A percentile compares a stretch with the other conserved stretches of the same genome.
phyloP scores from a whole-genome alignment of 2,888 invertebrate genomes.

The Eledona agricola region DNA sequence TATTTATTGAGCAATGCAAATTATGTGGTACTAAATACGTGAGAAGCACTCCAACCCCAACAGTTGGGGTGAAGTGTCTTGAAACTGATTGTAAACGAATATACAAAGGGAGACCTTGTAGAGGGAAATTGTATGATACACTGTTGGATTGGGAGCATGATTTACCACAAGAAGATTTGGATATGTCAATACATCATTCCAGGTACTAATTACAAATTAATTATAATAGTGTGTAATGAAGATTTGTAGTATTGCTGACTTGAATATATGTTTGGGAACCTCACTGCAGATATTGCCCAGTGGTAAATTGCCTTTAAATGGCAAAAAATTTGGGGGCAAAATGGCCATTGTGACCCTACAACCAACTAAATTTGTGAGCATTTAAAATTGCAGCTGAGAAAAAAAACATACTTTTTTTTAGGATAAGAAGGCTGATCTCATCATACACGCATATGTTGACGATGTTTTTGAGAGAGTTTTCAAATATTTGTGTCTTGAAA shows the following conservation, averaged over 20 bases:
- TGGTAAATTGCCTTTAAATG: slow-evolving; percentile 89
- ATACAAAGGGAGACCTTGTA: slow-evolving; percentile 74
- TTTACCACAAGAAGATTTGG: slow-evolving; percentile 86
- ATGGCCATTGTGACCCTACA: slow-evolving; percentile 96
- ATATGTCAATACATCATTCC: slow-evolving; percentile 86
- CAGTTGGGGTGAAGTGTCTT: slow-evolving; percentile 81
- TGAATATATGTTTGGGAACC: slow-evolving; percentile 95
- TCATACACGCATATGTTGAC: slow-evolving; percentile 91
- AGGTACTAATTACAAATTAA: slow-evolving; percentile 67
- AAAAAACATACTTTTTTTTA: slow-evolving; percentile 59
- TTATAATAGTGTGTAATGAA: slow-evolving; percentile 2
- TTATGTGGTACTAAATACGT: slow-evolving; percentile 90
- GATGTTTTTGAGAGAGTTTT: slow-evolving; percentile 79
- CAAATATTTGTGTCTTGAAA: slow-evolving; percentile 75
- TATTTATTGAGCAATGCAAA: slow-evolving; percentile 95
- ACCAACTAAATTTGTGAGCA: slow-evolving; percentile 92
- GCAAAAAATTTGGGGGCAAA: slow-evolving; percentile 85
- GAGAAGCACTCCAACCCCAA: slow-evolving; percentile 76
- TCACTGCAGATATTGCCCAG: slow-evolving; percentile 97
- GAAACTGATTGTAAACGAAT: slow-evolving; percentile 71
- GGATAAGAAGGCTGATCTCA: slow-evolving; percentile 91
- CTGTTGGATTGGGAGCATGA: slow-evolving; percentile 98
- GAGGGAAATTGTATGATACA: slow-evolving; percentile 88
- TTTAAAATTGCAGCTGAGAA: background rate
- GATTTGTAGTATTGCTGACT: slow-evolving; percentile 82